Percentiles rank a stretch among this genome's conserved stretches.
phyloP scores from a whole-genome alignment of 1,140 invertebrate species.

The Liolophura sinensis region DNA sequence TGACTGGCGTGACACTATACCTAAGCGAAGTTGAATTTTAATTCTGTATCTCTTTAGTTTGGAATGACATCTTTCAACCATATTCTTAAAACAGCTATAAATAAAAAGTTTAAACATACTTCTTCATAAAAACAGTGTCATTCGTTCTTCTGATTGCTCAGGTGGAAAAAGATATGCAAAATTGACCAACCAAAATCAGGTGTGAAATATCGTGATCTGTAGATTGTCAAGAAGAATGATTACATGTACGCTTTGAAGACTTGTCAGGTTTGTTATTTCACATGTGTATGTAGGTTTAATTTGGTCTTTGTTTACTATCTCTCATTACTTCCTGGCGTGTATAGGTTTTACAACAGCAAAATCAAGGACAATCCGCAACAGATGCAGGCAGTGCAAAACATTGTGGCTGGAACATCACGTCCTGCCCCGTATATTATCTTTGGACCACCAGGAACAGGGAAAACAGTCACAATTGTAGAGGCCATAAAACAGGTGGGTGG shows the following conservation, averaged over 20 bases:
- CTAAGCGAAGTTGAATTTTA: too few species aligned
- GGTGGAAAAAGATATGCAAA: too few species aligned
- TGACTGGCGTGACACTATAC: too few species aligned
- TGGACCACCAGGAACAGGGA: slow-evolving; percentile 92
- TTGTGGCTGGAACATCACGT: slow-evolving; percentile 67
- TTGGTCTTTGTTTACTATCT: slow-evolving; percentile 13
- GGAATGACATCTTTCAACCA: too few species aligned
- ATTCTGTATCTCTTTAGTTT: too few species aligned
- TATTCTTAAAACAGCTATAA: too few species aligned
- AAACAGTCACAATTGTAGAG: slow-evolving; percentile 90
- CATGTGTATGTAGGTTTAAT: slow-evolving; percentile 1
- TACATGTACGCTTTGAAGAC: too few species aligned
- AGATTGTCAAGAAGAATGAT: too few species aligned
- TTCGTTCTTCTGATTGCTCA: too few species aligned
- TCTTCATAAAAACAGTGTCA: slow-evolving; percentile 53
- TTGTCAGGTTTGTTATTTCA: slow-evolving; percentile 8
- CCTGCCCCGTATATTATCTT: slow-evolving; percentile 88
- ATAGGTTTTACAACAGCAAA: slow-evolving; percentile 71
- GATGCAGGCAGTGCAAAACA: slow-evolving; percentile 71
- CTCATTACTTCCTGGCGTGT: slow-evolving; percentile 1
- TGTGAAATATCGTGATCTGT: too few species aligned
- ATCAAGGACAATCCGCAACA: slow-evolving; percentile 69
- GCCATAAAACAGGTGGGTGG: slow-evolving; percentile 76
- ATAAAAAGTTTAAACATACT: slow-evolving; percentile 63
- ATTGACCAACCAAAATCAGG: too few species aligned